Evolutionary conservation across 2,888 invertebrate species (phyloP).

Genomic region (Ecdyonurus torrentis): DNA sequence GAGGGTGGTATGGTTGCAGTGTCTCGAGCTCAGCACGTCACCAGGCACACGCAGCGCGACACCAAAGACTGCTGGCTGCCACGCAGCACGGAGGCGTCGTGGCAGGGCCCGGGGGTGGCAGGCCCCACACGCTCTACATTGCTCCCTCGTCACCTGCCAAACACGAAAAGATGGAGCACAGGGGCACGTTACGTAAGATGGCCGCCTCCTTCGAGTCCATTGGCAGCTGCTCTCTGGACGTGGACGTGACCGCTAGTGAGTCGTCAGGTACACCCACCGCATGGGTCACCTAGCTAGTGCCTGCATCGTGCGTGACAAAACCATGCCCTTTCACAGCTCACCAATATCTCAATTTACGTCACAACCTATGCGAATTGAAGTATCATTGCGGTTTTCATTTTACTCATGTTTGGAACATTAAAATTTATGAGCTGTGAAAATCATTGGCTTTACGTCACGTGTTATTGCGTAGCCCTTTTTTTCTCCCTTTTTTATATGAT

Average conservation of each 20-base stretch:
- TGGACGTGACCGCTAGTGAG: slow-evolving; percentile 38
- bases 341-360: too few species aligned
- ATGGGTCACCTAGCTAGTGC: too few species aligned
- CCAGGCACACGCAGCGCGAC: not conserved
- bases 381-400: too few species aligned
- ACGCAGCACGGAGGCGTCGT: not conserved
- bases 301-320: too few species aligned
- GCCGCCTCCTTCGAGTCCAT: slow-evolving; percentile 56
- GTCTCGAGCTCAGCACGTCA: not conserved
- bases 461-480: too few species aligned
- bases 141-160: not conserved
- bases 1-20: too few species aligned
- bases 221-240: slow-evolving; percentile 72
- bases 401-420: too few species aligned
- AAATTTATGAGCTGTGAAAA: too few species aligned
- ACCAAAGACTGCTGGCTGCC: not conserved
- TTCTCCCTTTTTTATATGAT: too few species aligned
- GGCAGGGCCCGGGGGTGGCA: not conserved
- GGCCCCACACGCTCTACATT: not conserved
- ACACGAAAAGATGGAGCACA: not conserved
- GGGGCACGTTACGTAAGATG: not conserved
- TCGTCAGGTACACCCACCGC: not conserved
- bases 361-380: too few species aligned
- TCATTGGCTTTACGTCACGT: too few species aligned
- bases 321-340: too few species aligned